A percentile compares a stretch with the other conserved stretches of the same genome.
These are phyloP conservation scores for Tachystola acroxantha DNA, from an alignment of 2,888 invertebrate species.

Conservation along the genomic window DNA sequence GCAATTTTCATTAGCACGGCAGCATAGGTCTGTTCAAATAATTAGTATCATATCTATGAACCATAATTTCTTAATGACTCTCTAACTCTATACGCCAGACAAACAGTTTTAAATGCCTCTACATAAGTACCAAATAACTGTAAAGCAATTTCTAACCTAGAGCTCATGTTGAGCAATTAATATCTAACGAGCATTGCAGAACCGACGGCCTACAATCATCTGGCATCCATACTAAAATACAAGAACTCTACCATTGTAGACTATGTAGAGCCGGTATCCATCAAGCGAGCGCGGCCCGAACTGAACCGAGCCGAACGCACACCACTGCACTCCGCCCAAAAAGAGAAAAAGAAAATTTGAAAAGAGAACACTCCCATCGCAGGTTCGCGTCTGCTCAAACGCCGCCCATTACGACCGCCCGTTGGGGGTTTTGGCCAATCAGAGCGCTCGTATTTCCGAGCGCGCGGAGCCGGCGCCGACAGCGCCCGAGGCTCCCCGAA, in stretches of 20 bases:
- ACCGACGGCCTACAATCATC: conserved; percentile 12
- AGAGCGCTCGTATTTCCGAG: conserved; percentile 18
- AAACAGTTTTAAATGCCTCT: background rate
- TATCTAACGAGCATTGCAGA: conserved; percentile 11
- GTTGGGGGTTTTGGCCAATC: conserved; percentile 28
- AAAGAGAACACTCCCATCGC: conserved; percentile 73
- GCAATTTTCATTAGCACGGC: no score
- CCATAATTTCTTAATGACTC: no score
- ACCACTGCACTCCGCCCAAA: conserved; percentile 70
- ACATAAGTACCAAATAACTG: background rate
- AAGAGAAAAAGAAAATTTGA: conserved; percentile 75
- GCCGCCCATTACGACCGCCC: conserved; percentile 58
- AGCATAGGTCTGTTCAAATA: no score
- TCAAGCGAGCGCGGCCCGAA: conserved; percentile 65
- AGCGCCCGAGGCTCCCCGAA: conserved; percentile 56
- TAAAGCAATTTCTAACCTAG: background rate
- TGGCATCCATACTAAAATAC: conserved; percentile 24
- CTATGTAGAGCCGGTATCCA: conserved; percentile 47
- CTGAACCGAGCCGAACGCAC: no score
- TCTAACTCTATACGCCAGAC: no score
- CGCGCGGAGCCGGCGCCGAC: conserved; percentile 36
- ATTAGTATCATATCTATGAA: no score
- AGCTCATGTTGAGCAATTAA: conserved; percentile 10
- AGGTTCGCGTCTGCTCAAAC: conserved; percentile 18
- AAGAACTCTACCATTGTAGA: conserved; percentile 44